These are phyloP conservation scores for Drosophila peninsularis DNA, from an alignment of 2,888 invertebrate species.

Conservation along the genomic window DNA sequence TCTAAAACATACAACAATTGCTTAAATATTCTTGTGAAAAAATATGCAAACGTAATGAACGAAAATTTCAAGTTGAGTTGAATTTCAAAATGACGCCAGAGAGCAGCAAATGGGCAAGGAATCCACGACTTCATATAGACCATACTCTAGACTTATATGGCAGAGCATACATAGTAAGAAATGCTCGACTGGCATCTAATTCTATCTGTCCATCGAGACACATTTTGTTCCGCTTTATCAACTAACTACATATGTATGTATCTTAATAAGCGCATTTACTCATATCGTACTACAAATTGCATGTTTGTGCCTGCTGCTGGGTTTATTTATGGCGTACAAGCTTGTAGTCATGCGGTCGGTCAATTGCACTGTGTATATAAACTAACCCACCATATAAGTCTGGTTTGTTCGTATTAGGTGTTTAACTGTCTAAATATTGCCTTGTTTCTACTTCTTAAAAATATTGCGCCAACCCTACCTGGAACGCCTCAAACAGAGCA, in stretches of 20 bases:
- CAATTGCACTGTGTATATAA: slow-evolving; percentile 71
- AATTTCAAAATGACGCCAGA: slow-evolving; percentile 46
- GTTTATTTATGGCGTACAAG: slow-evolving; percentile 64
- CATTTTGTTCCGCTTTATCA: slow-evolving; percentile 48
- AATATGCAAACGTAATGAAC: slow-evolving; percentile 81
- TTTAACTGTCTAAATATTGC: slow-evolving; percentile 78
- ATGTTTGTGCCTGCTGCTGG: slow-evolving; percentile 79
- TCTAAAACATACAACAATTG: slow-evolving; percentile 38
- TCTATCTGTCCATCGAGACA: slow-evolving; percentile 17
- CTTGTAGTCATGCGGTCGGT: slow-evolving; percentile 65
- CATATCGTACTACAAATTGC: slow-evolving; percentile 58
- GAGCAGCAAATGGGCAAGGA: slow-evolving; percentile 55
- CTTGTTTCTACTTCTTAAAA: slow-evolving; percentile 75
- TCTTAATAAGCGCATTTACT: slow-evolving; percentile 51
- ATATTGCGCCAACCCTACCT: slow-evolving; percentile 37
- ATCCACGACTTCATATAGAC: slow-evolving; percentile 83
- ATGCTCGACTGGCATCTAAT: slow-evolving; percentile 23
- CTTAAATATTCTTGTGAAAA: slow-evolving; percentile 71
- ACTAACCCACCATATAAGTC: slow-evolving; percentile 64
- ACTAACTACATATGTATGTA: slow-evolving; percentile 43
- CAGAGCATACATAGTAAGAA: slow-evolving; percentile 11
- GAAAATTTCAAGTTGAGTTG: slow-evolving; percentile 25
- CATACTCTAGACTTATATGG: slow-evolving; percentile 53
- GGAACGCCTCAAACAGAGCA: slow-evolving; percentile 80
- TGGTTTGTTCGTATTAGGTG: slow-evolving; percentile 70